These are phyloP conservation scores for Sebastes baramenuke DNA, from an alignment of 2,797 vertebrate genomes.

Conservation along the genomic window DNA sequence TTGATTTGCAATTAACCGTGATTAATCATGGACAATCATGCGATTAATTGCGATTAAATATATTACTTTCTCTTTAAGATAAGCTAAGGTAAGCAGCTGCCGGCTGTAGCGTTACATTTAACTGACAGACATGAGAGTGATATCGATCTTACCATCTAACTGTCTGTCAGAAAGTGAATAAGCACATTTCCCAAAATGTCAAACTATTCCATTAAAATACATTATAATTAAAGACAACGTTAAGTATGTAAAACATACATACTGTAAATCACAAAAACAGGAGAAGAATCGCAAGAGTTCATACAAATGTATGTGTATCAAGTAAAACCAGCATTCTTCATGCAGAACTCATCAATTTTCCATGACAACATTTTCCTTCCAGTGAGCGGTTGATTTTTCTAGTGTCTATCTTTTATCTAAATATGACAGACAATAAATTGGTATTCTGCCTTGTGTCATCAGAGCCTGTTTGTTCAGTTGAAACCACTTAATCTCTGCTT, in stretches of 20 bases:
- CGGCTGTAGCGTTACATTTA: not conserved
- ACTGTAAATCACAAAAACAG: not conserved
- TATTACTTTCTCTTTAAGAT: too few relatives aligned
- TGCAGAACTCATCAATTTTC: conserved; percentile 15
- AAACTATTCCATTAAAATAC: not conserved
- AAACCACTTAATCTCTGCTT: conserved; percentile 54
- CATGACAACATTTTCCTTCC: conserved; percentile 12
- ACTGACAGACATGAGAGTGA: not conserved
- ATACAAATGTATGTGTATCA: too few relatives aligned
- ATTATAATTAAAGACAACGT: not conserved
- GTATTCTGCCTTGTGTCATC: conserved; percentile 34
- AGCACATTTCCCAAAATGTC: not conserved
- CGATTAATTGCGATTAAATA: too few relatives aligned
- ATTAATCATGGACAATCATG: too few relatives aligned
- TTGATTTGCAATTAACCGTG: too few relatives aligned
- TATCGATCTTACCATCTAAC: not conserved
- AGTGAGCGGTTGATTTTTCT: conserved; percentile 22
- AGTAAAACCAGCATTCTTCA: conserved; percentile 11
- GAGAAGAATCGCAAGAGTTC: not conserved
- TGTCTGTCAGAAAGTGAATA: not conserved
- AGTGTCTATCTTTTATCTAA: conserved; percentile 25
- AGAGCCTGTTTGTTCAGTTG: conserved; percentile 49
- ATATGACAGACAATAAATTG: conserved; percentile 36
- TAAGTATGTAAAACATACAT: not conserved
- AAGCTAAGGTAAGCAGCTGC: not conserved